These are phyloP conservation scores for Zaprionus vittiger DNA, from an alignment of 1,140 invertebrate species.

Conservation along the genomic window DNA sequence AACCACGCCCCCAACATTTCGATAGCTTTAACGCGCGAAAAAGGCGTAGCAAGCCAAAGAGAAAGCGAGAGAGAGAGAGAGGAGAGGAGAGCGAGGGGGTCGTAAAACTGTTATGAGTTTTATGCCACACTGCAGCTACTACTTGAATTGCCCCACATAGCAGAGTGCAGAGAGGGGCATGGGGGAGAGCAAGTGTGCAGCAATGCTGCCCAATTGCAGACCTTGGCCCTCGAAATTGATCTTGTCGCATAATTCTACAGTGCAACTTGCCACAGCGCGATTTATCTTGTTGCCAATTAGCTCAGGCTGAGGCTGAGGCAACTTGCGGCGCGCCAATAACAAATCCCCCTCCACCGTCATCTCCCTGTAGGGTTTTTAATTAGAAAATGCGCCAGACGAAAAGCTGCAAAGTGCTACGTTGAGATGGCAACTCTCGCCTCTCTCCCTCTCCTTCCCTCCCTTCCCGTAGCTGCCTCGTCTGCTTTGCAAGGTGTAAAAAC, in stretches of 20 bases:
- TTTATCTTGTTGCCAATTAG: slow-evolving; percentile 82
- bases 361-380: slow-evolving; percentile 21
- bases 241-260: slow-evolving; percentile 75
- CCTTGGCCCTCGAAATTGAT: slow-evolving; percentile 77
- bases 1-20: slow-evolving; percentile 23
- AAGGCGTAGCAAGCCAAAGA: slow-evolving; percentile 51
- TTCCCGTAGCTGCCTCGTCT: neutral
- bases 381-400: slow-evolving; percentile 53
- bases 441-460: neutral
- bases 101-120: slow-evolving; percentile 64
- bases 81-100: slow-evolving; percentile 8
- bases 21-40: slow-evolving; percentile 53
- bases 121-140: neutral
- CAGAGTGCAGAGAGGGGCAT: neutral
- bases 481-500: slow-evolving; percentile 78
- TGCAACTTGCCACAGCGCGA: slow-evolving; percentile 74
- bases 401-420: neutral
- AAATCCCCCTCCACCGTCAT: neutral
- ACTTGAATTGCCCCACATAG: neutral
- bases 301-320: slow-evolving; percentile 16
- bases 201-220: slow-evolving; percentile 50
- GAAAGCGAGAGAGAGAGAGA: neutral
- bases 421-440: neutral
- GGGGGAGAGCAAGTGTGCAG: neutral
- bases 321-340: slow-evolving; percentile 5